Evolutionary conservation across 2,113 vertebrate genomes (phyloP).

Genomic region (Cryptoleucopteryx plumbea): DNA sequence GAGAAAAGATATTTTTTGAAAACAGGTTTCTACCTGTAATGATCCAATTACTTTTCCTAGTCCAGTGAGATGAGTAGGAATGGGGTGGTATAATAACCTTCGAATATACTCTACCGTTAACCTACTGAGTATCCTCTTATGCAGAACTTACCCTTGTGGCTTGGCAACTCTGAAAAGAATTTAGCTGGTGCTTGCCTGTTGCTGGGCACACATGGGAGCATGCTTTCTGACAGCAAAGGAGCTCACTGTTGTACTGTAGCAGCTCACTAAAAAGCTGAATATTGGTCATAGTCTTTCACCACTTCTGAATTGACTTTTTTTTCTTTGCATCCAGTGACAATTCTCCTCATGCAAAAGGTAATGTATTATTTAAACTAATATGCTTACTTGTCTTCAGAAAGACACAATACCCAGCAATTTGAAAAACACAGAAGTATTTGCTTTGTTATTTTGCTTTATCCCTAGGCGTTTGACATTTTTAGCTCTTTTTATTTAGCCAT

Average conservation of each 20-base stretch:
- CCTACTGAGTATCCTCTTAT: not conserved
- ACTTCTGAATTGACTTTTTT: not conserved
- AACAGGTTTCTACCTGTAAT: not conserved
- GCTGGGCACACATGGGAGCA: accelerated
- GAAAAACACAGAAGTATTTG: not conserved
- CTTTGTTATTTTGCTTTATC: not conserved
- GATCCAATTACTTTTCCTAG: not conserved
- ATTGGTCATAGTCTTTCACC: not conserved
- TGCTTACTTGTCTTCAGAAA: not conserved
- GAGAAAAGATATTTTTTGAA: not conserved
- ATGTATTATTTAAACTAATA: not conserved
- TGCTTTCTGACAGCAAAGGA: not conserved
- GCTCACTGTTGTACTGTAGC: not conserved
- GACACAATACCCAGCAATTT: not conserved
- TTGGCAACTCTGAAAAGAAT: not conserved
- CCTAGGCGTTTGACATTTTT: not conserved
- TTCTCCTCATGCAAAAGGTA: not conserved
- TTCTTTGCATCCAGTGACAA: not conserved
- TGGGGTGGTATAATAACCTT: not conserved
- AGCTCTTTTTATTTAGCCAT: not conserved
- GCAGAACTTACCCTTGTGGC: accelerated
- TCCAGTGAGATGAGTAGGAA: not conserved
- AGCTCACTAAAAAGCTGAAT: not conserved
- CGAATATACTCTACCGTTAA: not conserved
- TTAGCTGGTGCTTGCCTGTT: not conserved